Base-by-base conservation (phyloP, 2,888 invertebrate genomes). In the Trisateles emortualis region DNA sequence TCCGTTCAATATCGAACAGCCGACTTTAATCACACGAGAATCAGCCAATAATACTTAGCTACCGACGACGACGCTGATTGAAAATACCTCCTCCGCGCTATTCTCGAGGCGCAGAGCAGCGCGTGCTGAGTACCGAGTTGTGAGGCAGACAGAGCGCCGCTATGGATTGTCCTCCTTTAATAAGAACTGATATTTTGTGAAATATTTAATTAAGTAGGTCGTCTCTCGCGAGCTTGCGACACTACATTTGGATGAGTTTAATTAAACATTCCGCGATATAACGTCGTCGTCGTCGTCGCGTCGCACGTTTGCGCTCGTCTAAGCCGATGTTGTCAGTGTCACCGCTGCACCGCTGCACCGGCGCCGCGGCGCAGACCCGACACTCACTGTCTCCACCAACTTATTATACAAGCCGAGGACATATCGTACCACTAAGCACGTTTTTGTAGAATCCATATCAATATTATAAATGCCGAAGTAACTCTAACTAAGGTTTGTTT, bases 11-110 rank as follows among this genome's bases (percentile, higher is more conserved):
- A 64, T 56, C 52, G 66, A 52, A 44, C 49, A 45, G 61, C 40
- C 52, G 57, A 60, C 68, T 70, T 68, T 68, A 68, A 62, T 72
- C 65, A 58, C 53, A 56, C 57, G 56, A 61, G 61, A 66, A 62
- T 56, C 65, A 60, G 54, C 46, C 62, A 64, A 62, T 72, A 65
- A 57, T 72, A 65, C 63, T 65, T 56, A 46, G 47, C 46, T 13
- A 13, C 40, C 41, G 55, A 60, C 42, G 55, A 60, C 42, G 59
- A 46, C 60, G 49, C 57, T 64, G 64, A 68, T 71, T 68, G 68
- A 54, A 50, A 72, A 71, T 68, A 71, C 50, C 49, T 47, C 50
- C 49, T 47, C 32, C 32, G 36, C n/a, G 17, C 30, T 40, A 26
- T 16, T 26, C 29, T 19, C 11, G 11, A 14, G 10, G 26, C n/a